Conservation (phyloP, 2,888 invertebrate genomes). For the Torymus texanus region DNA sequence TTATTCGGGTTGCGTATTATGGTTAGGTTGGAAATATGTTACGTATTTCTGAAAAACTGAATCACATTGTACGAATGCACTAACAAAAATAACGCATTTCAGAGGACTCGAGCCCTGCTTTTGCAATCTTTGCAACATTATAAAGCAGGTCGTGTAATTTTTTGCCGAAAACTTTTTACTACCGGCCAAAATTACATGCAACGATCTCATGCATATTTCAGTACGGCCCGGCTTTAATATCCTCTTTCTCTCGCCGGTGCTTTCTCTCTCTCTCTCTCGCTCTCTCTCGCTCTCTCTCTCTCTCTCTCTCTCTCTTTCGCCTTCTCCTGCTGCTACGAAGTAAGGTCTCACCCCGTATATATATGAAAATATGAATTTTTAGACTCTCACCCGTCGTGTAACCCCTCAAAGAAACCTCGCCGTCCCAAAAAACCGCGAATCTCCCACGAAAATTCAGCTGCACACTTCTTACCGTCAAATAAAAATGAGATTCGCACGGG, state of each 20-base stretch:
- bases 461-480: neutral
- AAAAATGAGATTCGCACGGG: neutral
- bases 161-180: conserved; percentile 7
- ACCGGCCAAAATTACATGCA: conserved; percentile 28
- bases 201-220: conserved; percentile 39
- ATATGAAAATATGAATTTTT: conserved; percentile 47
- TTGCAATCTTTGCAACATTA: too few relatives aligned
- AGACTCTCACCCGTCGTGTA: neutral
- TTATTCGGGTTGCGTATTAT: too few relatives aligned
- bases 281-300: neutral
- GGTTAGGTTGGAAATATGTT: too few relatives aligned
- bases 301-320: neutral
- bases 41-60: too few relatives aligned
- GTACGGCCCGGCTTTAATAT: conserved; percentile 35
- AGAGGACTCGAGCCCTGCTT: too few relatives aligned
- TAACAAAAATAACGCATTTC: too few relatives aligned
- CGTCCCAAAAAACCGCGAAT: conserved; percentile 16
- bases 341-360: too few relatives aligned
- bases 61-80: too few relatives aligned
- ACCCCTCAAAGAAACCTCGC: conserved; percentile 31
- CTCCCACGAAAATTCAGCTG: conserved; percentile 19
- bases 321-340: too few relatives aligned
- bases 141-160: conserved; percentile 12
- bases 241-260: neutral
- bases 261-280: neutral